Evolutionary conservation across 2,113 vertebrate genomes (phyloP).

Genomic region (Eclectus roratus): DNA sequence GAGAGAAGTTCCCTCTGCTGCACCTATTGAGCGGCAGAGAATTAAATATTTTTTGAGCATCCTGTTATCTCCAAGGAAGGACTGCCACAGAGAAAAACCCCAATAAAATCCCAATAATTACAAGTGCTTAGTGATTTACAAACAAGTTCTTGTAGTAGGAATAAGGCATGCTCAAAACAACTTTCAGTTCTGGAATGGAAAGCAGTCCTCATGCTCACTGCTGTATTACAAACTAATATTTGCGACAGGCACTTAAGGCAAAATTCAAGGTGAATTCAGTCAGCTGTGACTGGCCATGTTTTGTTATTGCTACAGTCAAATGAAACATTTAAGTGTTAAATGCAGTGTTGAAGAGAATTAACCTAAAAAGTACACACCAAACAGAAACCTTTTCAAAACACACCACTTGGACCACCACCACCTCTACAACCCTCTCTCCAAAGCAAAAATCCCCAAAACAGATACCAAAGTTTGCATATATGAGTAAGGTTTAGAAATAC

Average conservation of each 20-base stretch:
- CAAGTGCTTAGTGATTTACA: background rate
- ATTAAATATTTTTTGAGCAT: background rate
- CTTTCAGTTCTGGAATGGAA: background rate
- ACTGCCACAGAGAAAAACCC: background rate
- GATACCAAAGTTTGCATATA: background rate
- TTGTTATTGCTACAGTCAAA: background rate
- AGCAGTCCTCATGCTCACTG: background rate
- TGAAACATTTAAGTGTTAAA: background rate
- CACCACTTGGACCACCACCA: background rate
- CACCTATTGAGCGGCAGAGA: constrained; percentile 23
- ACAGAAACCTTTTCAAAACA: background rate
- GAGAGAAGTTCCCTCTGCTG: background rate
- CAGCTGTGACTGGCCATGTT: background rate
- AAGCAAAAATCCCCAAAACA: background rate
- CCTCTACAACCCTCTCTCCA: accelerated
- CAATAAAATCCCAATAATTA: background rate
- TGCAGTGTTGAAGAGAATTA: accelerated
- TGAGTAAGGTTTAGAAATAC: background rate
- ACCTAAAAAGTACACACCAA: background rate
- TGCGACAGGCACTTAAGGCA: background rate
- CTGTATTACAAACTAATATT: accelerated
- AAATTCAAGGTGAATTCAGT: background rate
- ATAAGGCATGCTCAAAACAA: background rate
- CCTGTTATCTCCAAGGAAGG: background rate
- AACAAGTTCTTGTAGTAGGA: background rate